phyloP scores from a whole-genome alignment of 2,888 invertebrate genomes.

The Drosophila engyochracea region DNA sequence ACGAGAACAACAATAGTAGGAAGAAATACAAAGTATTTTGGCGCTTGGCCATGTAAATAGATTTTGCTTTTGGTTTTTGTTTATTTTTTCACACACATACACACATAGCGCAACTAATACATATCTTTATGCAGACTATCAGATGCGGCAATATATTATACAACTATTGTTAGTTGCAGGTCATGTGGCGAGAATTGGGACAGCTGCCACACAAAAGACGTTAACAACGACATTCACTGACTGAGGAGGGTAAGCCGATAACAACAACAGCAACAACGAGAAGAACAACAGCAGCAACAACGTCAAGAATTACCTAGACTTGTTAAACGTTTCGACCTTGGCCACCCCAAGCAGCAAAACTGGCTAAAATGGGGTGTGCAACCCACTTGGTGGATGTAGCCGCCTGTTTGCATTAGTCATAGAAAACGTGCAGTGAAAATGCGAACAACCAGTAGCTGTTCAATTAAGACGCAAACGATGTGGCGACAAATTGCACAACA shows the following conservation, averaged over 20 bases:
- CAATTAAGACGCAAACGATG: conserved; percentile 40
- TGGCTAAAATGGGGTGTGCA: conserved; percentile 27
- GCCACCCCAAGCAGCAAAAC: conserved; percentile 6
- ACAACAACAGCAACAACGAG: conserved; percentile 25
- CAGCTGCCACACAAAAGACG: conserved; percentile 67
- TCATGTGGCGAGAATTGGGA: conserved; percentile 67
- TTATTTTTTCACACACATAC: conserved; percentile 13
- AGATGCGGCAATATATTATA: conserved; percentile 46
- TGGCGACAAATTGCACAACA: conserved; percentile 49
- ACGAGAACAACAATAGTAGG: conserved; percentile 26
- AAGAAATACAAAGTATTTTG: conserved; percentile 51
- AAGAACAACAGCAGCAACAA: conserved; percentile 17
- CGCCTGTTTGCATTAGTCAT: conserved; percentile 63
- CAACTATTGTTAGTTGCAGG: conserved; percentile 62
- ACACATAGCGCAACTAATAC: conserved; percentile 1
- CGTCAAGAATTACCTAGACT: conserved; percentile 35
- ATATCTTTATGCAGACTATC: conserved; percentile 4
- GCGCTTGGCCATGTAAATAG: conserved; percentile 72
- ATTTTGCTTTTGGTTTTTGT: conserved; percentile 16
- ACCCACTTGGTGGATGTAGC: conserved; percentile 24
- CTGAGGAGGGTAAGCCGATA: conserved; percentile 33
- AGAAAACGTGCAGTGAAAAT: conserved; percentile 39
- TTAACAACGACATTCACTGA: conserved; percentile 44
- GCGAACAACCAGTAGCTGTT: conserved; percentile 33
- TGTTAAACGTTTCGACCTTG: conserved; percentile 71